Percentiles rank a stretch among this genome's conserved stretches.
Conservation (phyloP, 2,888 invertebrate genomes). For the Crocallis elinguaria region DNA sequence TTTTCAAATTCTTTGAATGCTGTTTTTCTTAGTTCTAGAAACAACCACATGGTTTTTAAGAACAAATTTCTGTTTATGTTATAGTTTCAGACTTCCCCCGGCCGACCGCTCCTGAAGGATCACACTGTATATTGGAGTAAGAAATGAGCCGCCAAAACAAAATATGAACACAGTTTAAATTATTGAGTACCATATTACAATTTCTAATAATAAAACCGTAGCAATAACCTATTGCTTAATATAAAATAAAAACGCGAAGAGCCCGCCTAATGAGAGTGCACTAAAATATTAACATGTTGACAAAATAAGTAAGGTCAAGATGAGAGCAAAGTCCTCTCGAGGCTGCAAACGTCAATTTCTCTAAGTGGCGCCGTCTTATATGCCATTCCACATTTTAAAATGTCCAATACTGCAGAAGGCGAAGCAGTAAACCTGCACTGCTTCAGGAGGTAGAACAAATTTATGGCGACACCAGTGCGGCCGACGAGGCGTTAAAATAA, state of each 20-base stretch:
- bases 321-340: slow-evolving; percentile 3
- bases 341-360: slow-evolving; percentile 22
- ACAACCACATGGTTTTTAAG: too few species aligned
- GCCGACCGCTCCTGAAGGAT: too few species aligned
- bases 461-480: slow-evolving; percentile 14
- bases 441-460: slow-evolving; percentile 14
- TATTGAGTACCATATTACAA: too few species aligned
- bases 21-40: too few species aligned
- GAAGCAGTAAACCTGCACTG: slow-evolving; percentile 20
- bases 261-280: slow-evolving; percentile 5
- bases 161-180: too few species aligned
- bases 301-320: background rate
- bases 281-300: slow-evolving; percentile 14
- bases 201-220: too few species aligned
- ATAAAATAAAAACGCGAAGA: too few species aligned
- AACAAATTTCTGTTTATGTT: too few species aligned
- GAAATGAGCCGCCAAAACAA: too few species aligned
- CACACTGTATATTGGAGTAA: background rate
- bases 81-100: too few species aligned
- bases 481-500: slow-evolving; percentile 5
- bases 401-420: slow-evolving; percentile 4
- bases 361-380: slow-evolving; percentile 16
- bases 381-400: slow-evolving; percentile 11
- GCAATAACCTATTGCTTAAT: too few species aligned
- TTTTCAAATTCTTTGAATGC: too few species aligned